These are phyloP conservation scores for Acheta domesticus DNA, from an alignment of 2,888 invertebrate species.

Conservation along the genomic window DNA sequence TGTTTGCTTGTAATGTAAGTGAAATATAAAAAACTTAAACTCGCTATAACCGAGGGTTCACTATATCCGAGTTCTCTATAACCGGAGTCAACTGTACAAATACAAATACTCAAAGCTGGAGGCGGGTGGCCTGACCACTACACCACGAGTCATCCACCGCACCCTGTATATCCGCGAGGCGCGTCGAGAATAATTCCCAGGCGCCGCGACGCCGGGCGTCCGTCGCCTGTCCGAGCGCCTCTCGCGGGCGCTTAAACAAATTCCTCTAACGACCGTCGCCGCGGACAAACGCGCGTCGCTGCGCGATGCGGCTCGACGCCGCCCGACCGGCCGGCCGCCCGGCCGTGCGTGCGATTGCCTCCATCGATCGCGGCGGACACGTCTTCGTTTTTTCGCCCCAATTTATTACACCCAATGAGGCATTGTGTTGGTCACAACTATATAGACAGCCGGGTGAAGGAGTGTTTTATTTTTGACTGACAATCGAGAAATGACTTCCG, in stretches of 20 bases:
- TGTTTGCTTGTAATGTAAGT: too few relatives aligned
- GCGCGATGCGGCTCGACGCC: neutral
- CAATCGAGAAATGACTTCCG: constrained; percentile 32
- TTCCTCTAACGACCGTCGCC: neutral
- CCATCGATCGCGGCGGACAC: neutral
- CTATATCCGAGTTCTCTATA: too few relatives aligned
- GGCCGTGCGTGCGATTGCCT: neutral
- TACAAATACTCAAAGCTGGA: too few relatives aligned
- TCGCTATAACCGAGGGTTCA: too few relatives aligned
- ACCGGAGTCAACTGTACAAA: too few relatives aligned
- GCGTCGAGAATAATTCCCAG: too few relatives aligned
- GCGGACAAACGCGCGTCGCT: neutral
- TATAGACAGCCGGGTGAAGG: constrained; percentile 9
- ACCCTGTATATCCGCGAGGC: too few relatives aligned
- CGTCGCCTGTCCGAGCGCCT: too few relatives aligned
- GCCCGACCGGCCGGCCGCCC: neutral
- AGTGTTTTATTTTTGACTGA: constrained; percentile 24
- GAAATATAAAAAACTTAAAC: too few relatives aligned
- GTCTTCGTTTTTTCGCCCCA: neutral
- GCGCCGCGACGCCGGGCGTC: too few relatives aligned
- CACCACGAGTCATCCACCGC: too few relatives aligned
- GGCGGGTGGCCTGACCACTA: too few relatives aligned
- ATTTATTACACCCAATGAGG: constrained; percentile 1
- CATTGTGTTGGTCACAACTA: constrained; percentile 9
- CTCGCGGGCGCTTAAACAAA: neutral